These are phyloP conservation scores for Poeciliopsis turneri DNA, from an alignment of 2,797 vertebrate species.

Conservation along the genomic window DNA sequence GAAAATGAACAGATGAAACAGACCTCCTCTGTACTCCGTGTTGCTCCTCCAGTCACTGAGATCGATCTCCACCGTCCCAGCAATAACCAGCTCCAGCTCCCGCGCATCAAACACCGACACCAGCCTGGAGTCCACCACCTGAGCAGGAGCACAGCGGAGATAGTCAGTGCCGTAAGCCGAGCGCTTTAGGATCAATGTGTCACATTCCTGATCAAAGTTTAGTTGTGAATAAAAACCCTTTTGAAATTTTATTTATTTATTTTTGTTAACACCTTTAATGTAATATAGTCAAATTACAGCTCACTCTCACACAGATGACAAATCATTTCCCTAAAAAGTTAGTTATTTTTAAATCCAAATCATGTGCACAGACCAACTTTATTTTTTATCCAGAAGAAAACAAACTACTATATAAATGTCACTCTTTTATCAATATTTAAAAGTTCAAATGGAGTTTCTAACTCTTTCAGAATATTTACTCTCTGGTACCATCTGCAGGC, in stretches of 20 bases:
- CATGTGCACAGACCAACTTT: neutral
- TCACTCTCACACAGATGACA: no score
- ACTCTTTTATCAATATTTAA: neutral
- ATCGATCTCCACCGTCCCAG: conserved; percentile 97
- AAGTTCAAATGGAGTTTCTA: neutral
- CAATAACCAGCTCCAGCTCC: conserved; percentile 96
- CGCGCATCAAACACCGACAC: conserved; percentile 99
- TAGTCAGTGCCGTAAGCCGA: neutral
- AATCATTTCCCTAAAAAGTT: neutral
- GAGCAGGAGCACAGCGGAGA: neutral
- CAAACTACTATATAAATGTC: neutral
- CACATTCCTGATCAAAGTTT: neutral
- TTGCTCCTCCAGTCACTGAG: conserved; percentile 94
- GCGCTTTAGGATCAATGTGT: neutral
- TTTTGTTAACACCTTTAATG: no score
- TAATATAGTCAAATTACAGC: no score
- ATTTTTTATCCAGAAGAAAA: neutral
- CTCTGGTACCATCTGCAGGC: neutral
- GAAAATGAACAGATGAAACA: conserved; percentile 10
- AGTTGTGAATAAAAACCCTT: neutral
- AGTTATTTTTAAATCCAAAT: neutral
- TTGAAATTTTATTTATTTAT: no score
- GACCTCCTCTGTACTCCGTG: conserved; percentile 97
- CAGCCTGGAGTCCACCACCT: conserved; percentile 96
- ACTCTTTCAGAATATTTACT: neutral